Evolutionary conservation across 2,888 invertebrate species (phyloP).

Genomic region (Phyllotreta striolata): DNA sequence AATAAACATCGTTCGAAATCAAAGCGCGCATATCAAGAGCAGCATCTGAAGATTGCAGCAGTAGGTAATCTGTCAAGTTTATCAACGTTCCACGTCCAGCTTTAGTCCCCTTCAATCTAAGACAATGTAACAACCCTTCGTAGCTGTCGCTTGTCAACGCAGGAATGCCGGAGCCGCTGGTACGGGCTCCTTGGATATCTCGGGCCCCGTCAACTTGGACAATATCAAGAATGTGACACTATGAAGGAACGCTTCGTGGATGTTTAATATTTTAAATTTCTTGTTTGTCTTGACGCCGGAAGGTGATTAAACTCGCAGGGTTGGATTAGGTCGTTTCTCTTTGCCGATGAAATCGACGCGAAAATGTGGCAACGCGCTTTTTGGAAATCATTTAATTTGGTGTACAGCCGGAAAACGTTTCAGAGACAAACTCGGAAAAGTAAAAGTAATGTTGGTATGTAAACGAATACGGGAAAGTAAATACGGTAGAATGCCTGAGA

Average conservation of each 20-base stretch:
- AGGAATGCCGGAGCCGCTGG: constrained; percentile 52
- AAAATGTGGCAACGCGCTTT: neutral
- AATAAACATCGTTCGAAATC: constrained; percentile 3
- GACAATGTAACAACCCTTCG: constrained; percentile 57
- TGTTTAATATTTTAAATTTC: constrained; percentile 44
- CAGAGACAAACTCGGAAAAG: neutral
- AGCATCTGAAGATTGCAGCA: constrained; percentile 43
- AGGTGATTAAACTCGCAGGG: constrained; percentile 28
- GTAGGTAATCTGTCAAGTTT: constrained; percentile 48
- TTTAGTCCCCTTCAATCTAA: constrained; percentile 46
- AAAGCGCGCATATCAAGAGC: constrained; percentile 34
- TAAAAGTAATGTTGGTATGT: constrained; percentile 2
- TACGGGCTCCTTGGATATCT: constrained; percentile 51
- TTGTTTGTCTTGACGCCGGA: constrained; percentile 37
- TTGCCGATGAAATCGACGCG: neutral
- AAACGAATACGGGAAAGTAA: constrained; percentile 7
- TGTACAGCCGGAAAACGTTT: neutral
- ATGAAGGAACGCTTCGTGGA: constrained; percentile 41
- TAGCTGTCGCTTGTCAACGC: constrained; percentile 58
- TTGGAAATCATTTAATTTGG: neutral
- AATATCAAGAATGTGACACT: constrained; percentile 53
- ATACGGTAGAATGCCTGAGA: constrained; percentile 50
- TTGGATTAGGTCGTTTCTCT: constrained; percentile 1
- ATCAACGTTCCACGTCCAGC: constrained; percentile 45
- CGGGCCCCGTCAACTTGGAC: constrained; percentile 54